phyloP scores from a whole-genome alignment of 2,113 vertebrate species.

The Limnothrissa miodon region DNA sequence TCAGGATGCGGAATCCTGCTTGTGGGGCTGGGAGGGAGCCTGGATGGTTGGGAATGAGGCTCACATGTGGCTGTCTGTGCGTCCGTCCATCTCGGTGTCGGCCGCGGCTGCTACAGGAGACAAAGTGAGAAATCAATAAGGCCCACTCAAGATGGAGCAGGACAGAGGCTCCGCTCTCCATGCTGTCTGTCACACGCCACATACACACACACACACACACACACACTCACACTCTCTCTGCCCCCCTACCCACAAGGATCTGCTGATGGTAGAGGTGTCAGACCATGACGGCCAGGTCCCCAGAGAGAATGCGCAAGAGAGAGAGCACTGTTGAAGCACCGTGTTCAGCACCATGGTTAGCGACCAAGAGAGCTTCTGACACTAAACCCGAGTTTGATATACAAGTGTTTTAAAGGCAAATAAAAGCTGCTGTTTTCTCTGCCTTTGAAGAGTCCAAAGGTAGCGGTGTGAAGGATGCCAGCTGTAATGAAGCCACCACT shows the following conservation, averaged over 20 bases:
- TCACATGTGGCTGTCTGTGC: not conserved
- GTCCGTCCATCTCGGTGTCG: too few species aligned
- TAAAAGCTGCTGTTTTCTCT: not conserved
- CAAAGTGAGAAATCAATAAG: slow-evolving; percentile 69
- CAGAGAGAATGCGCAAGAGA: not conserved
- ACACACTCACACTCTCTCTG: too few species aligned
- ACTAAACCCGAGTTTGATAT: slow-evolving; percentile 13
- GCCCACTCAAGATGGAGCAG: slow-evolving; percentile 65
- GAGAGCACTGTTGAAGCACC: slow-evolving; percentile 7
- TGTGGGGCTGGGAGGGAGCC: not conserved
- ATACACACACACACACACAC: too few species aligned
- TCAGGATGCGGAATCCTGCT: not conserved
- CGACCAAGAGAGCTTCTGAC: slow-evolving; percentile 28
- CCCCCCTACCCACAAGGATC: slow-evolving; percentile 56
- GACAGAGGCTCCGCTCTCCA: slow-evolving; percentile 60
- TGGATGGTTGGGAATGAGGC: not conserved
- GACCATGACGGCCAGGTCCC: slow-evolving; percentile 56
- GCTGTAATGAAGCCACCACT: slow-evolving; percentile 72
- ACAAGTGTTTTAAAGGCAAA: not conserved
- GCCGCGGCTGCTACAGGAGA: slow-evolving; percentile 52
- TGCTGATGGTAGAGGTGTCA: slow-evolving; percentile 67
- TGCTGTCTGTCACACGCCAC: slow-evolving; percentile 60
- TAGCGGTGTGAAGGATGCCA: slow-evolving; percentile 51
- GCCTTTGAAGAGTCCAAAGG: slow-evolving; percentile 20
- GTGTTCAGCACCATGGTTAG: slow-evolving; percentile 63